These are phyloP conservation scores for Lithobates pipiens DNA, from an alignment of 2,797 vertebrate genomes.

Conservation along the genomic window DNA sequence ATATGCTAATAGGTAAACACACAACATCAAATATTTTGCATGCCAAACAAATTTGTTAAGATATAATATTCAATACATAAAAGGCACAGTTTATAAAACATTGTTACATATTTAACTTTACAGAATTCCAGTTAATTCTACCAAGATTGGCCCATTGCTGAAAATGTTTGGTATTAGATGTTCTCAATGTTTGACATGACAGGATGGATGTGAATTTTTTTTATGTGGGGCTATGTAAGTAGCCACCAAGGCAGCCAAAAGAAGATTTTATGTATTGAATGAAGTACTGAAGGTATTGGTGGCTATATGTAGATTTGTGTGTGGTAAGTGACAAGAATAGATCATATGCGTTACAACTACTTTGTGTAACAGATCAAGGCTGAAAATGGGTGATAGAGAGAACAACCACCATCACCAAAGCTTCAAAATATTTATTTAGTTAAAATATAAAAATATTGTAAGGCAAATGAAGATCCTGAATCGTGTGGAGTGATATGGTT, in stretches of 20 bases:
- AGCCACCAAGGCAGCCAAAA: no score
- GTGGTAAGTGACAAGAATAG: background rate
- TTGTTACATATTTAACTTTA: background rate
- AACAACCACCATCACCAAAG: background rate
- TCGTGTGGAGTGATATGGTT: background rate
- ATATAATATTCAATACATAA: background rate
- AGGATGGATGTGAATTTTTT: background rate
- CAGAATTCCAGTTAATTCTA: background rate
- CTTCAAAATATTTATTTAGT: background rate
- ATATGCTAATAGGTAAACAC: background rate
- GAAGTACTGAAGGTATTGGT: background rate
- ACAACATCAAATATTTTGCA: background rate
- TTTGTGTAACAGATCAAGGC: background rate
- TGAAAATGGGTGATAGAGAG: background rate
- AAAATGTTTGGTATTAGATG: background rate
- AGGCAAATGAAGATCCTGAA: background rate
- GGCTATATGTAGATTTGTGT: background rate
- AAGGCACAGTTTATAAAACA: background rate
- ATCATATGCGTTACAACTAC: background rate
- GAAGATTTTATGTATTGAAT: background rate
- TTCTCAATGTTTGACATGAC: background rate
- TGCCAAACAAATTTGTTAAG: background rate
- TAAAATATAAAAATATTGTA: background rate
- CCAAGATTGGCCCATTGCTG: background rate
- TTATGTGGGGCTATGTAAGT: background rate